Evolutionary conservation across 2,888 invertebrate species (phyloP), one percentile per base, ranked within the genome.

Genomic region (Leptopilina myrica): DNA sequence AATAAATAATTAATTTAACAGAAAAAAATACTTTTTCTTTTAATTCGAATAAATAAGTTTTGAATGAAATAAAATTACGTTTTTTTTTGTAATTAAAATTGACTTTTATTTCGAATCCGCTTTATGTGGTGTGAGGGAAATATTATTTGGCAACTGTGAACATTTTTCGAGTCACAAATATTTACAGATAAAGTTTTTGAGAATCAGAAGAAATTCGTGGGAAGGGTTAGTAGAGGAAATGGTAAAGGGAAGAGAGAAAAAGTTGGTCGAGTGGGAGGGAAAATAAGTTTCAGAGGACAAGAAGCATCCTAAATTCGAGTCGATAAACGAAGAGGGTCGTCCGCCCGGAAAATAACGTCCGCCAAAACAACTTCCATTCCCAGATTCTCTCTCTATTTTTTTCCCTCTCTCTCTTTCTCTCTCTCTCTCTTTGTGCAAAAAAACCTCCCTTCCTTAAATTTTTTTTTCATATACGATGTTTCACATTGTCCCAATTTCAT

Each of bases 301-400:
- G 81, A 81, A 81, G 80, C 79, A 82, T 82, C 81, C 80, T 78
- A 15, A 85, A 85, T 79, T 77, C 79, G 79, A 85, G 81, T 83
- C 79, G 78, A 80, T 84, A 81, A 84, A 80, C 81, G 84, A 85
- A 83, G 83, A 85, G 86, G 85, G 66, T 87, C 89, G 88, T 85
- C 85, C 89, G 88, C 82, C 89, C 88, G 90, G 90, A 91, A 91
- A 91, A 91, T 91, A 90, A 90, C 87, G 88, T 89, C 83, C 85
- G 85, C 86, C 86, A 87, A 90, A 90, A 89, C 88, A 90, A 88
- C 87, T 85, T 82, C 78, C 81, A 77, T 78, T 77, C 81, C 78
- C 76, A 65, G 65, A n/a, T 80, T 82, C 83, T 79, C 77, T 78
- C 80, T 66, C 64, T 78, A 20, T 20, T 5, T 67, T 12, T 49